Conservation (phyloP, 2,797 vertebrate genomes). For the Cuculus canorus region DNA sequence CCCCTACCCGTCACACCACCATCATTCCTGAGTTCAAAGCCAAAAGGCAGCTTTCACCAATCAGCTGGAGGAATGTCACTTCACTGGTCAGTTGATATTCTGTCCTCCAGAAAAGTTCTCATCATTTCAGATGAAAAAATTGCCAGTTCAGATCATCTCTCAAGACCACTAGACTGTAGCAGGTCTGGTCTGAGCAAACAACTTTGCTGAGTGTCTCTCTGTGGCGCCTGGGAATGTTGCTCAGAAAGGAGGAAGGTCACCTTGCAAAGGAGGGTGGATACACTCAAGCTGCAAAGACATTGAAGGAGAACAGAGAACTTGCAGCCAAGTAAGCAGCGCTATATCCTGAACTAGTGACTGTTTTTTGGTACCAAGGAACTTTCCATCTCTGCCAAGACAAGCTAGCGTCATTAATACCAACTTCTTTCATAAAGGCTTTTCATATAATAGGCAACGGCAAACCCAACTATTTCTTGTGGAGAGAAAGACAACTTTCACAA, state of each 20-base stretch:
- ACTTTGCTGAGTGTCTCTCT: not conserved
- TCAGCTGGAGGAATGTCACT: not conserved
- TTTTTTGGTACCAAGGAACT: not conserved
- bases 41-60: slow-evolving; percentile 27
- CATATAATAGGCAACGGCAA: not conserved
- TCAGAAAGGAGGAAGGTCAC: not conserved
- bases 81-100: not conserved
- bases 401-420: not conserved
- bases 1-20: not conserved
- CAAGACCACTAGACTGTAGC: not conserved
- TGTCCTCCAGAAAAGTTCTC: not conserved
- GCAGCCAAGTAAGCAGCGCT: not conserved
- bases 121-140: not conserved
- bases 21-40: slow-evolving; percentile 23
- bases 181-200: not conserved
- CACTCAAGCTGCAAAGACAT: not conserved
- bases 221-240: not conserved
- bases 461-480: not conserved
- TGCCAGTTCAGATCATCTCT: not conserved
- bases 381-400: not conserved
- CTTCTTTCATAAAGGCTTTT: not conserved
- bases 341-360: not conserved
- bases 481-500: not conserved
- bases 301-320: not conserved
- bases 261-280: not conserved